phyloP scores from a whole-genome alignment of 2,888 invertebrate genomes.

The Macrosoma leucophasiata region DNA sequence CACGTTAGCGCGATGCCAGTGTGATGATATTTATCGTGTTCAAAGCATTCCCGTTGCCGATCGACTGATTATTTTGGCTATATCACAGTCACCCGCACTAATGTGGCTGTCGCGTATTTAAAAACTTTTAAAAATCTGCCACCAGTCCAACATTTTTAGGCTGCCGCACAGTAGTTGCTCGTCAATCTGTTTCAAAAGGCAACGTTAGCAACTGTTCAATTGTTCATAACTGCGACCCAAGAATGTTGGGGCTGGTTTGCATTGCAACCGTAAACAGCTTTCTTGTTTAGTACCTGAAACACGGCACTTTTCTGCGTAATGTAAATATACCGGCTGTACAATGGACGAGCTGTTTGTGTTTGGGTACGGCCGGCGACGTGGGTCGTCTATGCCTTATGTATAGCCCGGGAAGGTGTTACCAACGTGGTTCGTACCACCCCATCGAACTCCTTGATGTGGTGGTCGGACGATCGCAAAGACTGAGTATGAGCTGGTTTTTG shows the following conservation, averaged over 20 bases:
- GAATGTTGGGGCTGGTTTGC: background rate
- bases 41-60: constrained; percentile 5
- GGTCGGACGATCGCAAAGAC: constrained; percentile 5
- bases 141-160: background rate
- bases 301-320: constrained; percentile 32
- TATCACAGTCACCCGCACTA: too few relatives aligned
- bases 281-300: constrained; percentile 33
- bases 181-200: background rate
- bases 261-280: constrained; percentile 16
- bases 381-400: constrained; percentile 54
- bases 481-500: background rate
- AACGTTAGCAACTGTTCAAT: constrained; percentile 1
- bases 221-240: background rate
- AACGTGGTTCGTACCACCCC: constrained; percentile 19
- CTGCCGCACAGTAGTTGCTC: background rate
- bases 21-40: constrained; percentile 12
- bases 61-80: too few relatives aligned
- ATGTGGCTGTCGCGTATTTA: too few relatives aligned
- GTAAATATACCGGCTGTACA: constrained; percentile 25
- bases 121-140: too few relatives aligned
- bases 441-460: too few relatives aligned
- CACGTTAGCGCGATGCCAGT: too few relatives aligned
- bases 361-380: constrained; percentile 6
- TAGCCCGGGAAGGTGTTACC: constrained; percentile 38
- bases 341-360: constrained; percentile 9